Base-by-base conservation (phyloP, 2,888 invertebrate species). In the Troides helena region DNA sequence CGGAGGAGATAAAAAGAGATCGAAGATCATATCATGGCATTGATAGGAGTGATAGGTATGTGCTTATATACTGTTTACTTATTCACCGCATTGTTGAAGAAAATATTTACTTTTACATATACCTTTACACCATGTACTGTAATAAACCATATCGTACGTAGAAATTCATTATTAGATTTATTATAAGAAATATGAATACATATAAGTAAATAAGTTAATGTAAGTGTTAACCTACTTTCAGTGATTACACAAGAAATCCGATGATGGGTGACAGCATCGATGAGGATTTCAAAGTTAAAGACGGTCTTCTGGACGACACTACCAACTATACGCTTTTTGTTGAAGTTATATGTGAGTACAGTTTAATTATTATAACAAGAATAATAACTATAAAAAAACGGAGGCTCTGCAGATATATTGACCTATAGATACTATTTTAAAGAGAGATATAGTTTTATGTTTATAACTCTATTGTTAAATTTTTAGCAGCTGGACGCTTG, bases 281-380 rank as follows among this genome's bases (percentile, higher is more conserved):
- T 17, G 74, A 78, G 0, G 81, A 83, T 0, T 71, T 84, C 7
- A 72, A 71, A 0, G 81, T 85, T 0, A 76, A 72, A 46, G 78
- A 79, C 39, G 70, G 70, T 7, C 93, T 91, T 67, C 93, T 98
- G 63, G 96, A 97, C 79, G 93, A 95, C 18, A 94, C 93, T 66
- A 95, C 96, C 17, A 97, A 97, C 82, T 98, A 98, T 77, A 97
- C 97, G 0, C 95, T 97, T 25, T 98, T 97, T 81, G 93, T 98
- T 53, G 97, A 98, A 92, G 93, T 97, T 17, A 95, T 97, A 77
- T 95, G 97, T 96, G 85, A 90, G 93, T 90, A 71, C n/a, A 46
- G 14, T 12, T 46, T 46, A 14, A 12, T 46, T 46, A 46, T 46
- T 46, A 14, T 12, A 46, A 46, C 12, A 46, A 46, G 4, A 46